A percentile compares a stretch with the other conserved stretches of the same genome.
Evolutionary conservation across 1,140 invertebrate genomes (phyloP).

Genomic region (Drosophila leontia): DNA sequence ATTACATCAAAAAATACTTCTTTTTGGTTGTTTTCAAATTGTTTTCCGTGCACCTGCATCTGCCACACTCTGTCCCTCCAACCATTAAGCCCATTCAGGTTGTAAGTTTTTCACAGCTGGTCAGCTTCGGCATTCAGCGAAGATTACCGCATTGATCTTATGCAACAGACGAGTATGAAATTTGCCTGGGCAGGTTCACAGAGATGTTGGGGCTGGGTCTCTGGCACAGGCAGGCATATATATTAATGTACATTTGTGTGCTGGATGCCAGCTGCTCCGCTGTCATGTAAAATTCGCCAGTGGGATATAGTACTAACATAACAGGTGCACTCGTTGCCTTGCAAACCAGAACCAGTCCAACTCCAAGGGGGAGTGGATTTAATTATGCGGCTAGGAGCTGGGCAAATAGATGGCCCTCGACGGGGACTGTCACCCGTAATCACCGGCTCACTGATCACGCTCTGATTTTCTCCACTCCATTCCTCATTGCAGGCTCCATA

Average conservation of each 20-base stretch:
- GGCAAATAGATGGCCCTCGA: slow-evolving; percentile 40
- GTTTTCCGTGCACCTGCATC: slow-evolving; percentile 20
- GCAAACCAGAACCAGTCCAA: slow-evolving; percentile 62
- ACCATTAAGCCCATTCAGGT: slow-evolving; percentile 14
- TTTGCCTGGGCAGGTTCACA: slow-evolving; percentile 48
- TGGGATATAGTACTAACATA: slow-evolving; percentile 17
- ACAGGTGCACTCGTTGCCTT: slow-evolving; percentile 54
- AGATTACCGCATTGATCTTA: slow-evolving; percentile 72
- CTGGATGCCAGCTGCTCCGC: slow-evolving; percentile 26
- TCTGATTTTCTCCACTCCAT: slow-evolving; percentile 29
- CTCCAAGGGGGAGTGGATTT: slow-evolving; percentile 30
- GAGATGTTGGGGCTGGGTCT: slow-evolving; percentile 43
- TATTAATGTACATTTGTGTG: not conserved
- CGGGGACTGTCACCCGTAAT: slow-evolving; percentile 37
- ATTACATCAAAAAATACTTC: not conserved
- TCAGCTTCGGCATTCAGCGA: slow-evolving; percentile 35
- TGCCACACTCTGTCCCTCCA: slow-evolving; percentile 18
- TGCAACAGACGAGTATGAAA: slow-evolving; percentile 65
- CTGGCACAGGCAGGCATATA: not conserved
- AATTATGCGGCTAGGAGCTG: slow-evolving; percentile 32
- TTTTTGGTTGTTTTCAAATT: not conserved
- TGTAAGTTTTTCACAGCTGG: slow-evolving; percentile 68
- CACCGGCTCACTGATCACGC: slow-evolving; percentile 36
- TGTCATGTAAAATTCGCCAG: slow-evolving; percentile 51
- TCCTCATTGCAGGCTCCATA: slow-evolving; percentile 88